These are phyloP conservation scores for Lynx canadensis DNA, from an alignment of 2,113 vertebrate genomes.

Conservation along the genomic window DNA sequence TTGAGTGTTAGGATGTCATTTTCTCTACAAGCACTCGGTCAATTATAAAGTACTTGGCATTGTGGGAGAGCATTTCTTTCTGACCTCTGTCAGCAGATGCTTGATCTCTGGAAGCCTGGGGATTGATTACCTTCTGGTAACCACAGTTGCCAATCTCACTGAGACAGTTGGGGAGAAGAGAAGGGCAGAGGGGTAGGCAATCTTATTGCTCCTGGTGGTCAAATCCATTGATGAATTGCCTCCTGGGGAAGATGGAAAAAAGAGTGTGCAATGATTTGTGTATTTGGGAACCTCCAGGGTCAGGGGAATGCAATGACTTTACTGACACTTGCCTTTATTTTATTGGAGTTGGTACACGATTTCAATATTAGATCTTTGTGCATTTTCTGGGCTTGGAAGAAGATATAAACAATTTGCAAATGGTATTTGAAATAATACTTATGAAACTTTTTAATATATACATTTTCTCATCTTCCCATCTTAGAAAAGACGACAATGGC, in stretches of 20 bases:
- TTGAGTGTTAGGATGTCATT: not conserved
- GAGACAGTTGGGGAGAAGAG: not conserved
- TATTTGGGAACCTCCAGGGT: not conserved
- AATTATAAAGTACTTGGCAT: constrained; percentile 18
- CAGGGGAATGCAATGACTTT: not conserved
- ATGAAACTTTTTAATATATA: not conserved
- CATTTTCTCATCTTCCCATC: not conserved
- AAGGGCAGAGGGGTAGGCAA: not conserved
- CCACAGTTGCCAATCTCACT: not conserved
- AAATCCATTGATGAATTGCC: not conserved
- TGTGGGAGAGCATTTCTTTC: not conserved
- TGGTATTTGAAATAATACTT: not conserved
- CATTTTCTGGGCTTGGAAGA: not conserved
- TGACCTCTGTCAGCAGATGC: not conserved
- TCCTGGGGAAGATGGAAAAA: not conserved
- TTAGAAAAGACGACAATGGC: constrained; percentile 12
- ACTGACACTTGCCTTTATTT: not conserved
- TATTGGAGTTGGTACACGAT: not conserved
- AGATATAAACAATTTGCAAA: not conserved
- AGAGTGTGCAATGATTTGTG: not conserved
- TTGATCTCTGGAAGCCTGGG: not conserved
- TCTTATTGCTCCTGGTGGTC: not conserved
- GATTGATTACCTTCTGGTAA: not conserved
- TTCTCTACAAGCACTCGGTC: not conserved
- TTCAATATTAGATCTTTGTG: not conserved